Evolutionary conservation across 2,888 invertebrate species (phyloP), one percentile per base, ranked within the genome.

Genomic region (Mylabris sibirica): DNA sequence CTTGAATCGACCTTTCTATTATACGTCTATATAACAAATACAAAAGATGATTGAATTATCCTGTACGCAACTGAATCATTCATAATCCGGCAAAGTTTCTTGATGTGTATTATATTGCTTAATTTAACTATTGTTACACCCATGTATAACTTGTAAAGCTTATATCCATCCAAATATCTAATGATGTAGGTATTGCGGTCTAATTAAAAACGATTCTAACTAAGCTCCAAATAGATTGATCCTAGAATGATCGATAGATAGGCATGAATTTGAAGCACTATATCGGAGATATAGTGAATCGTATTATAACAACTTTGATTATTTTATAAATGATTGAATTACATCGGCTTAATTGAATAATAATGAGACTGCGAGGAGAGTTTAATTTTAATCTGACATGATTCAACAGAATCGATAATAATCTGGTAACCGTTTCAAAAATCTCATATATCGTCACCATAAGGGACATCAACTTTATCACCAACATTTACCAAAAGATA

Each of bases 1-100:
- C 76, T 74, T 74, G 78, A 77, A 77, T 30, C 74, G 72, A 75
- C 75, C 74, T 2, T 24, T 12, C 4, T 57, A 17, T 74, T 75
- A 72, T 75, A 80, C 80, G 79, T 80, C 80, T 78, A 79, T 76
- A 26, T 57, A 26, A 9, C 57, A 26, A 72, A 71, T 74, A 81
- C 80, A 81, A 80, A 57, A 78, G 71, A 77, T 74, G 66, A 67
- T 34, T 41, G 77, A 77, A 77, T 79, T 80, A 80, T 79, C 79
- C 77, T 67, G 73, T 79, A 79, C 78, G 78, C 79, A 78, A 78
- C 71, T 75, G 76, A 75, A 76, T 77, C 76, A 74, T 76, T 76
- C 78, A 74, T 79, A 79, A 80, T 79, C 77, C 76, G 66, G 72
- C 67, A 60, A 65, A 70, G 71, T 24, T 24, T 68, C 69, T 71